Conservation (phyloP, 2,888 invertebrate genomes). For the Heliconius aoede region DNA sequence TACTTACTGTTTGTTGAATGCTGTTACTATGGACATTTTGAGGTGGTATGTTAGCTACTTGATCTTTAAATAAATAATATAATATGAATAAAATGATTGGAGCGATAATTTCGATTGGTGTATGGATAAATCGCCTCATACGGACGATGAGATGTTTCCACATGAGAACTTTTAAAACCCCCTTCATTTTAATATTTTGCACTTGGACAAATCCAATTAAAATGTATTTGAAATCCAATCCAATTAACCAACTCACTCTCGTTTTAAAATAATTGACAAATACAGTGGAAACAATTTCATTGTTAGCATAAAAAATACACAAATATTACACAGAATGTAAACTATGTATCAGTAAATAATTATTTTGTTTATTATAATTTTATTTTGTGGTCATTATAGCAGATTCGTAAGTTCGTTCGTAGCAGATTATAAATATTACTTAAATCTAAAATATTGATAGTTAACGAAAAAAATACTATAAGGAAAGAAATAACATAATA, state of each 20-base stretch:
- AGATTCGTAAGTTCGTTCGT: too few species aligned
- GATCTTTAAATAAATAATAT: constrained; percentile 22
- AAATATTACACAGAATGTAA: neutral
- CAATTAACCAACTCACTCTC: neutral
- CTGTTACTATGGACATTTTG: neutral
- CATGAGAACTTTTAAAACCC: constrained; percentile 56
- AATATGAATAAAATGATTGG: constrained; percentile 54
- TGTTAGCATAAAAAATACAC: neutral
- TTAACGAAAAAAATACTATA: neutral
- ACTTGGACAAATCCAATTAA: constrained; percentile 11
- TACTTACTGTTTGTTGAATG: constrained; percentile 36
- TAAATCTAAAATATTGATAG: neutral
- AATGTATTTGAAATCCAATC: neutral
- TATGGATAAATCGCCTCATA: constrained; percentile 56
- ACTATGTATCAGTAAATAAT: neutral
- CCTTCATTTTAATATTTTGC: constrained; percentile 47
- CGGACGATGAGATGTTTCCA: constrained; percentile 63
- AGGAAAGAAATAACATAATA: neutral
- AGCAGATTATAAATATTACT: neutral
- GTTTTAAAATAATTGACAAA: neutral
- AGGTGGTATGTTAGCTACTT: neutral
- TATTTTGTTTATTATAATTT: neutral
- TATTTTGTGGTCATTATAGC: neutral
- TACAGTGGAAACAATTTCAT: neutral
- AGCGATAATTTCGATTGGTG: constrained; percentile 55